A percentile compares a stretch with the other conserved stretches of the same genome.
Conservation (phyloP, 2,888 invertebrate species). For the Tuberolachnus salignus region DNA sequence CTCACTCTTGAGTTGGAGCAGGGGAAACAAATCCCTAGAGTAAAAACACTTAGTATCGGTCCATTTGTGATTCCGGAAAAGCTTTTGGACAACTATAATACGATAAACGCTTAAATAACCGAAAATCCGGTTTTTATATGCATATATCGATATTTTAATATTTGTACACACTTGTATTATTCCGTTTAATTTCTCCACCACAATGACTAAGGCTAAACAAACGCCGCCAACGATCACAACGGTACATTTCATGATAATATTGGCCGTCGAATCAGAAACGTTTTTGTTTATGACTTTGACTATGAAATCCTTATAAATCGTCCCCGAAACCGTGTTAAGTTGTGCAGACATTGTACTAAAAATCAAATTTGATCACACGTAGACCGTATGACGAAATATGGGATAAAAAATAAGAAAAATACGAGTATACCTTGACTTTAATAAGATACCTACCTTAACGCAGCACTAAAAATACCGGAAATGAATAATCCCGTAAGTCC, state of each 20-base stretch:
- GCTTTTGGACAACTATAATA: conserved; percentile 60
- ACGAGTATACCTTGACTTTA: too few species aligned
- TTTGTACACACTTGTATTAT: conserved; percentile 64
- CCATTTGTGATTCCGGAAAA: conserved; percentile 60
- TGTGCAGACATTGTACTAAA: conserved; percentile 79
- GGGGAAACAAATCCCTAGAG: conserved; percentile 61
- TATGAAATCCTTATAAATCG: conserved; percentile 78
- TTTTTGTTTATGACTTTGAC: conserved; percentile 70
- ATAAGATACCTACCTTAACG: conserved; percentile 70
- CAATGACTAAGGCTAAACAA: conserved; percentile 73
- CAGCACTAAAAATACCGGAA: conserved; percentile 76
- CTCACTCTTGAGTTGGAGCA: conserved; percentile 57
- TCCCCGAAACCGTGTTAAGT: conserved; percentile 80
- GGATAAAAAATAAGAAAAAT: too few species aligned
- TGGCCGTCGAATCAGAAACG: conserved; percentile 70
- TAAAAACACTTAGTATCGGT: conserved; percentile 60
- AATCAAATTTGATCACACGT: too few species aligned
- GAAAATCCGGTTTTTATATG: too few species aligned
- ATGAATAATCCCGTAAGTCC: conserved; percentile 78
- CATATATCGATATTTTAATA: too few species aligned
- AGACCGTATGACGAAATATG: too few species aligned
- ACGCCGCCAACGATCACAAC: conserved; percentile 70
- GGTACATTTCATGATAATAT: conserved; percentile 72
- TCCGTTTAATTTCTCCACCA: conserved; percentile 75
- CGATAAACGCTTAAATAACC: too few species aligned